These are phyloP conservation scores for Chionis minor DNA, from an alignment of 2,113 vertebrate species.

Conservation along the genomic window DNA sequence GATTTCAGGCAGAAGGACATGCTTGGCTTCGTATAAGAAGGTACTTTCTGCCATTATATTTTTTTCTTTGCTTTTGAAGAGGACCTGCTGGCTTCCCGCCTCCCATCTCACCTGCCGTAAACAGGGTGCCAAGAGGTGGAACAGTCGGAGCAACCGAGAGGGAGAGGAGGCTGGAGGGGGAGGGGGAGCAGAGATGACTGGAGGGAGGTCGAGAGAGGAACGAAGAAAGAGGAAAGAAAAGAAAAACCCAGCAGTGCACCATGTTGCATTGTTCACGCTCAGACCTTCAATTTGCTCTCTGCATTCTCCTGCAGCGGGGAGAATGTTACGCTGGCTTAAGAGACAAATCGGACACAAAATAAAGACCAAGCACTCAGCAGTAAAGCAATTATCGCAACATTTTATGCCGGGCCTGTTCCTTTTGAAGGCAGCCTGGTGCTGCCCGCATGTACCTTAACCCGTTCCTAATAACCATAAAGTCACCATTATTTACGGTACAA, in stretches of 20 bases:
- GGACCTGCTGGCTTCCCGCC: not conserved
- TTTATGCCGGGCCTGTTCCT: slow-evolving; percentile 93
- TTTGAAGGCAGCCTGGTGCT: slow-evolving; percentile 91
- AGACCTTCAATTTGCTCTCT: slow-evolving; percentile 99
- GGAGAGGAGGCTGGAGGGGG: slow-evolving; percentile 71
- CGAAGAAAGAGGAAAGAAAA: slow-evolving; percentile 82
- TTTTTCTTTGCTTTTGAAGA: slow-evolving; percentile 41
- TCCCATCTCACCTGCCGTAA: slow-evolving; percentile 37
- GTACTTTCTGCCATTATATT: not conserved
- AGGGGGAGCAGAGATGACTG: slow-evolving; percentile 72
- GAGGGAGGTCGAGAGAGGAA: slow-evolving; percentile 83
- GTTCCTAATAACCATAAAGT: slow-evolving; percentile 99
- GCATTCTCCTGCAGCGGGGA: slow-evolving; percentile 98
- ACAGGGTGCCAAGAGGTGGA: slow-evolving; percentile 29
- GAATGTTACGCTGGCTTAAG: slow-evolving; percentile 99
- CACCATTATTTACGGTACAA: slow-evolving; percentile 99
- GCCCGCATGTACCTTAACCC: slow-evolving; percentile 89
- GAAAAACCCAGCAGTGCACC: slow-evolving; percentile 91
- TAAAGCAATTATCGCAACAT: slow-evolving; percentile 99
- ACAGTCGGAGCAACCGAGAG: slow-evolving; percentile 35
- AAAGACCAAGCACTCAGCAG: slow-evolving; percentile 95
- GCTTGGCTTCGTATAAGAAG: not conserved
- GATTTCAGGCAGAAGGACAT: not conserved
- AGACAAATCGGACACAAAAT: slow-evolving; percentile 99
- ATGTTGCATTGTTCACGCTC: slow-evolving; percentile 99